These are phyloP conservation scores for Brachionus rotundiformis DNA, from an alignment of 1,140 invertebrate genomes.

Conservation along the genomic window DNA sequence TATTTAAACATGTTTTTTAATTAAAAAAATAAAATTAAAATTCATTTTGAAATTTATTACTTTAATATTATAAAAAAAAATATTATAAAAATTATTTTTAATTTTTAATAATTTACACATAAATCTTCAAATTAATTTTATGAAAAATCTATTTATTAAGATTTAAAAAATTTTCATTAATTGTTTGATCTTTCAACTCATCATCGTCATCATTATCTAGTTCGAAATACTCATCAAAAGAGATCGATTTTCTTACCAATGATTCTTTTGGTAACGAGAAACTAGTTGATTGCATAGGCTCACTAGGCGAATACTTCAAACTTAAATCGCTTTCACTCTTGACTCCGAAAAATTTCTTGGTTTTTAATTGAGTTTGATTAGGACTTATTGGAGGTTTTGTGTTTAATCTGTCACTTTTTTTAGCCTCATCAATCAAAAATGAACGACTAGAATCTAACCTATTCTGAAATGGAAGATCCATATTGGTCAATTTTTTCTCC, in stretches of 20 bases:
- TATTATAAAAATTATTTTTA: too few relatives aligned
- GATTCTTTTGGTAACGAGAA: background rate
- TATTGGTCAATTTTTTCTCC: constrained; percentile 1
- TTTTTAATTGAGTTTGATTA: background rate
- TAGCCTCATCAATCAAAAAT: background rate
- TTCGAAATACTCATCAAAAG: constrained; percentile 13
- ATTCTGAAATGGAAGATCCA: constrained; percentile 23
- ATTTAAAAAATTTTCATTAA: background rate
- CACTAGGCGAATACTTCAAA: background rate
- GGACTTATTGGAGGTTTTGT: background rate
- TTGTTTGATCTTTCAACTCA: background rate
- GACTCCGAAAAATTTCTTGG: background rate
- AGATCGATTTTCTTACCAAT: background rate
- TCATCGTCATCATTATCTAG: background rate
- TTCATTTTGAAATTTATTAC: too few relatives aligned
- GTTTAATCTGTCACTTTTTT: background rate
- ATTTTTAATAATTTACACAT: background rate
- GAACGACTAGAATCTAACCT: background rate
- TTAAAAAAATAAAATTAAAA: too few relatives aligned
- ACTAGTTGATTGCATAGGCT: background rate
- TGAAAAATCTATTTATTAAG: too few relatives aligned
- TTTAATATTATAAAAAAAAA: too few relatives aligned
- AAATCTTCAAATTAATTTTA: background rate
- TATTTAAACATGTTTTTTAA: too few relatives aligned
- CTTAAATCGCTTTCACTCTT: background rate